Evolutionary conservation across 2,888 invertebrate genomes (phyloP), one percentile per base, ranked within the genome.

Genomic region (Hirtodrosophila histrioides): DNA sequence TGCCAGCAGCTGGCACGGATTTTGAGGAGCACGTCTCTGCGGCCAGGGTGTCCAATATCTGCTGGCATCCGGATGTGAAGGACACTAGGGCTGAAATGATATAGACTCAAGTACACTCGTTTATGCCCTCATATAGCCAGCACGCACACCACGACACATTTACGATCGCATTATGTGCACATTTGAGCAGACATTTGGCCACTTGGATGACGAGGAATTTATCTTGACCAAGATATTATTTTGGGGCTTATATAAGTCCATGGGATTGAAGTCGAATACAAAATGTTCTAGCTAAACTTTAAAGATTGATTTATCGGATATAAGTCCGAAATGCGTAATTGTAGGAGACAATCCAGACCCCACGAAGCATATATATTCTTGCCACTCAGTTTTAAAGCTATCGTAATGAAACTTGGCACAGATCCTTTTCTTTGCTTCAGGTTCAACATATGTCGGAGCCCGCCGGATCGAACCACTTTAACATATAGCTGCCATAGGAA

Each of bases 121-220:
- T 17, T 17, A 17, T 17, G 17, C 17, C 17, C 27, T 27, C 27
- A 3, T 3, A 33, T 31, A 10, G 7, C 6, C 33, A 33, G 41
- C 51, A 71, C 72, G 72, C 51, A 66, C 51, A 66, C 23, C 48
- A 51, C 17, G 43, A 54, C 53, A 63, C 54, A 31, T 68, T 68
- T 57, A 68, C 62, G 73, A 71, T 68, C 73, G 49, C 68, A 72
- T 63, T 68, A 56, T 50, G 49, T 49, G 45, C 45, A 23, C 57
- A 43, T 54, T 72, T 50, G 41, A 48, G 50, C 39, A 63, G 54
- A 68, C 68, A 72, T 48, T 54, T 49, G 50, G 63, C 27, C 72
- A 62, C 68, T 50, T 56, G 29, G 11, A 36, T 46, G 33, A 24
- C 24, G 0, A 17, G 45, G 53, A 31, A 61, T 46, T 62, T 45